These are phyloP conservation scores for Montipora foliosa DNA, from an alignment of 64 coral and sea anemone genomes.

Conservation along the genomic window DNA sequence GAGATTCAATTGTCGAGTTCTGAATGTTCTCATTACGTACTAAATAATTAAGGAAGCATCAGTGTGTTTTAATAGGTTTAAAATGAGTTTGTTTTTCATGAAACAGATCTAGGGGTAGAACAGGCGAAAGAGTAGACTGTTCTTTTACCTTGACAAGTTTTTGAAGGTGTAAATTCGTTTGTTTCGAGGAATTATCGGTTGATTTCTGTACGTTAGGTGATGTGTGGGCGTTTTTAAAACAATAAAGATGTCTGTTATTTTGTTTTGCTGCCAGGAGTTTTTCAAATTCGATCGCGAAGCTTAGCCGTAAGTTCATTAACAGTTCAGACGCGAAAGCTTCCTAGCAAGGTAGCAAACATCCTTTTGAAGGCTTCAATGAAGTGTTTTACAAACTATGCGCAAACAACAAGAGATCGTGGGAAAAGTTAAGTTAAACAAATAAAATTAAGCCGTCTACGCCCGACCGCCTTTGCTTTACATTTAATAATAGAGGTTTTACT, in stretches of 20 bases:
- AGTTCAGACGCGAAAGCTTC: too few species aligned
- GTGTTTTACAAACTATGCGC: background rate
- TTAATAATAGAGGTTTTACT: background rate
- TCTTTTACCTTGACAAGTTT: background rate
- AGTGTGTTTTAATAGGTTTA: background rate
- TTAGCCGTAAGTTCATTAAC: too few species aligned
- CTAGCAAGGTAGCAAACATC: background rate
- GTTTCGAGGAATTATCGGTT: background rate
- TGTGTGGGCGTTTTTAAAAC: background rate
- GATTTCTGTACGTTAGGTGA: background rate
- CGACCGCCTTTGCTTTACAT: background rate
- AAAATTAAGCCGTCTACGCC: slow-evolving; percentile 20
- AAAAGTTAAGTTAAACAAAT: slow-evolving; percentile 56
- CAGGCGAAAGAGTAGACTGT: background rate
- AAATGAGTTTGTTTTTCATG: background rate
- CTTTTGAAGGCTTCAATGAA: background rate
- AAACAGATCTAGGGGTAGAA: background rate
- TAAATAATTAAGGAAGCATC: background rate
- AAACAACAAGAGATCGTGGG: background rate
- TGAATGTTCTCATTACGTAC: background rate
- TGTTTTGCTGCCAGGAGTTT: too few species aligned
- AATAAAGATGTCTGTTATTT: too few species aligned
- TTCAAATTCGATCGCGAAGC: too few species aligned
- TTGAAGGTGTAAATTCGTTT: background rate
- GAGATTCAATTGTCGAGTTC: too few species aligned